A percentile compares a stretch with the other conserved stretches of the same genome.
Evolutionary conservation across 2,113 vertebrate genomes (phyloP).

Genomic region (Neomonachus schauinslandi): DNA sequence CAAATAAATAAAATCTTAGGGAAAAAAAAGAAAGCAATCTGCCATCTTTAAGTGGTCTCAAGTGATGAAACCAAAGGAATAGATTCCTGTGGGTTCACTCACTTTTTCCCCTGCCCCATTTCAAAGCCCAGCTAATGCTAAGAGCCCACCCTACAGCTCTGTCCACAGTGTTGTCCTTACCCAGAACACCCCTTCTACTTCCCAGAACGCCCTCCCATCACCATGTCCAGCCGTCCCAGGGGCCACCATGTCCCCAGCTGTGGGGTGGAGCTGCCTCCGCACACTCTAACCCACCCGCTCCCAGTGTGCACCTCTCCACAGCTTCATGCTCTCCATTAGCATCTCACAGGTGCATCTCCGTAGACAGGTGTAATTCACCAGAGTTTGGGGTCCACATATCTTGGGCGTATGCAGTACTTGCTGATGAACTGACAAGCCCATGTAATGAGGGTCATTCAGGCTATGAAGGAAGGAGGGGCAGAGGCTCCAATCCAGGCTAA

Average conservation of each 20-base stretch:
- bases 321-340: not conserved
- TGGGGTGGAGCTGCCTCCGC: not conserved
- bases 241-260: not conserved
- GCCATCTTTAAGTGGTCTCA: not conserved
- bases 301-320: not conserved
- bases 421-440: not conserved
- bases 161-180: not conserved
- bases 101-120: not conserved
- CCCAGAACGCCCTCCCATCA: not conserved
- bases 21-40: not conserved
- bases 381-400: not conserved
- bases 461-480: not conserved
- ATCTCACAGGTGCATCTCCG: accelerated
- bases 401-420: not conserved
- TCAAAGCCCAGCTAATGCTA: not conserved
- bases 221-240: not conserved
- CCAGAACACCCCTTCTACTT: not conserved
- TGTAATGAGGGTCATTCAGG: not conserved
- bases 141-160: not conserved
- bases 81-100: not conserved
- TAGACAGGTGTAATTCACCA: not conserved
- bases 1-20: not conserved
- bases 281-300: not conserved
- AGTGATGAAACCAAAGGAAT: not conserved
- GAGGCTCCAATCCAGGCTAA: not conserved